Base-by-base conservation (phyloP, 2,888 invertebrate genomes). In the Aleiodes leptofemur region DNA sequence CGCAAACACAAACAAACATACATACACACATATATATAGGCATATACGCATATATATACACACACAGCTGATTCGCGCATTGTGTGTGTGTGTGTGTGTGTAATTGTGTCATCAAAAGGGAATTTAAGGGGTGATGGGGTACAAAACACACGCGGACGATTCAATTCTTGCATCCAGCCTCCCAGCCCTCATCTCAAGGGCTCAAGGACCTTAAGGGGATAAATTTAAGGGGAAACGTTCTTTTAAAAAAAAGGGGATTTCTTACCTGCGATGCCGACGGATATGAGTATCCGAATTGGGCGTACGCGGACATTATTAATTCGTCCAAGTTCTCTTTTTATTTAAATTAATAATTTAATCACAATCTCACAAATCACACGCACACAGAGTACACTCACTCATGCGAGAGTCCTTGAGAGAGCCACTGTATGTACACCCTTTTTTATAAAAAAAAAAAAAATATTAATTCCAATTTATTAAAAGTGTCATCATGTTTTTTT, bases 281-380 rank as follows among this genome's bases (percentile, higher is more conserved):
- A 92, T 96, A 96, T 87, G 95, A 93, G 91, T 96, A 97, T 92
- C 96, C 96, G 91, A 96, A 96, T 92, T 97, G 96, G 90, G 96
- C 94, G 91, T 97, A 97, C 86, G 96, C 95, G 90, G 96, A 93
- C 93, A 93, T 93, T 51, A 66, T 61, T 50, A 64, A 55, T 56
- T 61, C 43, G 48, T 48, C 38, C 34, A 14, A 61, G 73, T 74
- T 70, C 51, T n/a, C 55, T 43, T 23, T 23, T 23, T 23, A 23
- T 2, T 23, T 14, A 70, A 64, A 70, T 57, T 53, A 69, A 69
- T 50, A 75, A 78, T 78, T 73, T 77, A 79, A 74, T 50, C 79
- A 72, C 76, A 83, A 82, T 82, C 82, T 75, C 85, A 86, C 85
- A 81, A 83, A 23, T n/a, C 23, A 23, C 23, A 23, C 23, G 81